Percentiles rank a stretch among this genome's conserved stretches.
Conservation (phyloP, 2,888 invertebrate genomes). For the Sturmia bella region DNA sequence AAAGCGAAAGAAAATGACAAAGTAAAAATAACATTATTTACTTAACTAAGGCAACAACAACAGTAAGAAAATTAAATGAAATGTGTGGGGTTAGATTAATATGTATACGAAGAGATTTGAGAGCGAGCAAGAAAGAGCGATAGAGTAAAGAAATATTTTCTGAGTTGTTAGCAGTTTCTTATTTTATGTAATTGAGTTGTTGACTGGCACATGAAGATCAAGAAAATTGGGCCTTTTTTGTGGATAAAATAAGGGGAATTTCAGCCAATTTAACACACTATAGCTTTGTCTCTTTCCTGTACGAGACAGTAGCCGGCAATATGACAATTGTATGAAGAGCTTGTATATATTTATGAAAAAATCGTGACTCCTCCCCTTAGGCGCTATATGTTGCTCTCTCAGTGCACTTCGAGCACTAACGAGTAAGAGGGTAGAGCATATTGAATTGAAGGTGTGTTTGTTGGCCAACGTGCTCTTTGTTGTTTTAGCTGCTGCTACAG, state of each 20-base stretch:
- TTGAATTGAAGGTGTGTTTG: too few relatives aligned
- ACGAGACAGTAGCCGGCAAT: neutral
- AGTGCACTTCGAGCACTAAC: fast-evolving
- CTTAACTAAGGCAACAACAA: slow-evolving; percentile 17
- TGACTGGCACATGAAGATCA: slow-evolving; percentile 58
- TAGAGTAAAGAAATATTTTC: neutral
- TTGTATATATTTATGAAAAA: fast-evolving
- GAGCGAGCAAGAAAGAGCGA: slow-evolving; percentile 19
- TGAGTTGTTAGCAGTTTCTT: neutral
- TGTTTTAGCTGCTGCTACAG: neutral
- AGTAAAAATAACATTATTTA: slow-evolving; percentile 55
- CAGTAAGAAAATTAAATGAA: neutral
- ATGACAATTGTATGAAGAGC: neutral
- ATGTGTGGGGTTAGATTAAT: neutral
- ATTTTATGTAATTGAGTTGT: slow-evolving; percentile 66
- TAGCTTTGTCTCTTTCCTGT: neutral
- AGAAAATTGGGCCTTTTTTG: slow-evolving; percentile 20
- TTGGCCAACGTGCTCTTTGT: neutral
- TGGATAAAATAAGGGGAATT: slow-evolving; percentile 39
- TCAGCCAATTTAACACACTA: neutral
- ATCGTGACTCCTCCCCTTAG: slow-evolving; percentile 13
- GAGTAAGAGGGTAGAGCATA: slow-evolving; percentile 16
- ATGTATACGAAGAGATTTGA: neutral
- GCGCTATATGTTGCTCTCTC: neutral
- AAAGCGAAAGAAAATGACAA: slow-evolving; percentile 39